These are phyloP conservation scores for Ctenopoma multispine DNA, from an alignment of 2,797 vertebrate species.

Conservation along the genomic window DNA sequence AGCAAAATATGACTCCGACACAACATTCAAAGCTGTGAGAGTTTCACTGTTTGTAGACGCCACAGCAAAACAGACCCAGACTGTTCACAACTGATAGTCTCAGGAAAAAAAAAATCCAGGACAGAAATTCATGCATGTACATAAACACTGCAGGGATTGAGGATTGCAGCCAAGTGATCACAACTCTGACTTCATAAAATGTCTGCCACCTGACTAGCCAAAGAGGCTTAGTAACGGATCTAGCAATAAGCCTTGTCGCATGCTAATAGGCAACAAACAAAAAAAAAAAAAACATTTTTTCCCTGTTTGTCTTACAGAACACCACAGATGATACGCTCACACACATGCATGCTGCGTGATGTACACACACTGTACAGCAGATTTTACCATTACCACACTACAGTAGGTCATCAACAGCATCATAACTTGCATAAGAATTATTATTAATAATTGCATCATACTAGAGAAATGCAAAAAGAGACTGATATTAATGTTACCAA, in stretches of 20 bases:
- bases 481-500: too few relatives aligned
- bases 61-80: constrained; percentile 8
- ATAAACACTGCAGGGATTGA: constrained; percentile 34
- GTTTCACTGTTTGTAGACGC: not conserved
- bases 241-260: constrained; percentile 78
- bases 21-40: constrained; percentile 13
- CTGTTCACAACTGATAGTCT: constrained; percentile 30
- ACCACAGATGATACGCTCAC: constrained; percentile 5
- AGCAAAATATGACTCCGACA: constrained; percentile 12
- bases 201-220: constrained; percentile 78
- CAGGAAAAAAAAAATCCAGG: constrained; percentile 46
- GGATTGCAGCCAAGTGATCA: constrained; percentile 60
- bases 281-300: constrained; percentile 18
- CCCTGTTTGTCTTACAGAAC: constrained; percentile 22
- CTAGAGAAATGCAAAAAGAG: too few relatives aligned
- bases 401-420: not conserved
- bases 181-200: constrained; percentile 72
- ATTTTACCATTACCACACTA: not conserved
- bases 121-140: constrained; percentile 44
- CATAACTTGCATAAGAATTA: too few relatives aligned
- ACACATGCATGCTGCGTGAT: not conserved
- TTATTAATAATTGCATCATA: too few relatives aligned
- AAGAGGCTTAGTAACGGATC: constrained; percentile 81
- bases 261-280: constrained; percentile 73
- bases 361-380: not conserved